Conservation (phyloP, 1,140 invertebrate genomes). For the Meteorus sp. region DNA sequence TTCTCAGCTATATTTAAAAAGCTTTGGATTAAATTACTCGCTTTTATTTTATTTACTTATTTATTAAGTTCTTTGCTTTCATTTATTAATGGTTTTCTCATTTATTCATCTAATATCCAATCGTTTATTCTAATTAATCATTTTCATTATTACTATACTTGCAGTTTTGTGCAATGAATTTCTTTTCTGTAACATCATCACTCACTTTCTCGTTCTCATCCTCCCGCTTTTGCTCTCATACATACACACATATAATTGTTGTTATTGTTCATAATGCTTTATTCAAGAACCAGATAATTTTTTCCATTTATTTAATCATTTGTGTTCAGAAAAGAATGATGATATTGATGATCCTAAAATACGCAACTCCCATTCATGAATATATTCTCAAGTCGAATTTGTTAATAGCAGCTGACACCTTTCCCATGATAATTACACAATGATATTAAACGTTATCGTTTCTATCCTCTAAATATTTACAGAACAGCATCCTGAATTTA, state of each 20-base stretch:
- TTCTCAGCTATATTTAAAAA: not conserved
- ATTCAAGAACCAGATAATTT: no score
- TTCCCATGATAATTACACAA: slow-evolving; percentile 27
- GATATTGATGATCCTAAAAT: no score
- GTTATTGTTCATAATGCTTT: no score
- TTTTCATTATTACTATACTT: slow-evolving; percentile 11
- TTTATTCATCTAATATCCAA: slow-evolving; percentile 11
- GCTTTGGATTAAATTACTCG: slow-evolving; percentile 10
- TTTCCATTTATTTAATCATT: no score
- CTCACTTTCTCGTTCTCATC: no score
- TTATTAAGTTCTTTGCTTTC: slow-evolving; percentile 6
- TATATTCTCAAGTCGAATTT: no score
- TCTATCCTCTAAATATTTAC: slow-evolving; percentile 42
- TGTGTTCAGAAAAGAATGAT: no score
- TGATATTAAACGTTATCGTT: slow-evolving; percentile 20
- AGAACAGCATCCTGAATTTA: slow-evolving; percentile 37
- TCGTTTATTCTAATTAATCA: slow-evolving; percentile 11
- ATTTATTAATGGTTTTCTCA: slow-evolving; percentile 13
- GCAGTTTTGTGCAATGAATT: no score
- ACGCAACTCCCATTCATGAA: no score
- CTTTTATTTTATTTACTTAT: slow-evolving; percentile 27
- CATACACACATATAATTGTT: no score
- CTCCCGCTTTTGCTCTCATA: no score
- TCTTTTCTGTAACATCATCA: no score
- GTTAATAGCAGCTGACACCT: not conserved